Percentiles rank a stretch among this genome's conserved stretches.
phyloP scores from a whole-genome alignment of 2,797 vertebrate species.

The Cygnus olor region DNA sequence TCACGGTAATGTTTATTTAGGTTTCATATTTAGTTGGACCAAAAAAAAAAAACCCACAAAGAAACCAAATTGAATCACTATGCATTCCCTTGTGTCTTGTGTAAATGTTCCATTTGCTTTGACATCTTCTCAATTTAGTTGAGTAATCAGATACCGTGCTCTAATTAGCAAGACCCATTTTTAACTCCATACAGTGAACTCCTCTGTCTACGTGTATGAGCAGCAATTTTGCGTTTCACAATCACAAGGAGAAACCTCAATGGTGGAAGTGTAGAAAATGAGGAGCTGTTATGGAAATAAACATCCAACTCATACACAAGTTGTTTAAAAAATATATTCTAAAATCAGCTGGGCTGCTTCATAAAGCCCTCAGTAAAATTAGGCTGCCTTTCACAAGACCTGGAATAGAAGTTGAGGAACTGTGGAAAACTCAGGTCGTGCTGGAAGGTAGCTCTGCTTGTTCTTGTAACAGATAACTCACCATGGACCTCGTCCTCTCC shows the following conservation, averaged over 20 bases:
- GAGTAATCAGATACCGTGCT: background rate
- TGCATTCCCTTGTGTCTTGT: background rate
- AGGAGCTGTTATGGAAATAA: background rate
- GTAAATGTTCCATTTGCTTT: background rate
- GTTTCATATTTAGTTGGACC: background rate
- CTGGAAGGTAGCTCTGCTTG: background rate
- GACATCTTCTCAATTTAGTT: background rate
- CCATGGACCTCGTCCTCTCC: background rate
- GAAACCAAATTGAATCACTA: background rate
- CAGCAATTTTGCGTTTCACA: background rate
- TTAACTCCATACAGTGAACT: background rate
- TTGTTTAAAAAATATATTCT: background rate
- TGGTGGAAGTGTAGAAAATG: background rate
- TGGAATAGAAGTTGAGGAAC: background rate
- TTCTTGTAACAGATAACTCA: background rate
- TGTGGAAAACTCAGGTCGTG: background rate
- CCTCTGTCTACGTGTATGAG: background rate
- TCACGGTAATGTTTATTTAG: background rate
- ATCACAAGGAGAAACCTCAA: background rate
- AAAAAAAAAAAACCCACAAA: background rate
- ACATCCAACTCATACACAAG: background rate
- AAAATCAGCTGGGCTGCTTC: background rate
- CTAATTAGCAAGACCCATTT: background rate
- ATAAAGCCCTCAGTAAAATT: background rate
- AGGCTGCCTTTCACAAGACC: background rate